Conservation (phyloP, 1,140 invertebrate genomes). For the Drosophila asahinai region DNA sequence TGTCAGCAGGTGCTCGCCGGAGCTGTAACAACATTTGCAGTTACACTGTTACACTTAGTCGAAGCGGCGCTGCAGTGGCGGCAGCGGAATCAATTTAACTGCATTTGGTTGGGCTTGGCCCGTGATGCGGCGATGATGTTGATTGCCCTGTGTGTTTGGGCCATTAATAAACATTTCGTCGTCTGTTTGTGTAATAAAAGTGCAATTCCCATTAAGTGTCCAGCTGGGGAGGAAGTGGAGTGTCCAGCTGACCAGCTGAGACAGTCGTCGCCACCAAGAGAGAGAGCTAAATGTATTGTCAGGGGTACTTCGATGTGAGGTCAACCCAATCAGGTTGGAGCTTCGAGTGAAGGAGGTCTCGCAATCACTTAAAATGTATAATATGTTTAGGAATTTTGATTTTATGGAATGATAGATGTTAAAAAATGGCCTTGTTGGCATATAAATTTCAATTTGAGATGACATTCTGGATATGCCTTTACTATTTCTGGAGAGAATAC, state of each 20-base stretch:
- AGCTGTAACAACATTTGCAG: constrained; percentile 71
- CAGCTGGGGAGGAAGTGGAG: constrained; percentile 25
- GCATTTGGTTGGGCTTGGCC: constrained; percentile 35
- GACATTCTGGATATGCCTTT: background rate
- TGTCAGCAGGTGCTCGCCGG: constrained; percentile 84
- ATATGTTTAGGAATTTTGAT: constrained; percentile 22
- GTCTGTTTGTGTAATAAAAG: constrained; percentile 82
- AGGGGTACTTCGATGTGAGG: constrained; percentile 27
- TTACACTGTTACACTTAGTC: constrained; percentile 53
- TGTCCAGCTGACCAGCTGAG: constrained; percentile 42
- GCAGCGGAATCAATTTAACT: constrained; percentile 74
- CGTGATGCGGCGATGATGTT: constrained; percentile 41
- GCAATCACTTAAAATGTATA: constrained; percentile 8
- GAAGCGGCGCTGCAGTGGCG: constrained; percentile 20
- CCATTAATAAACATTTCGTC: constrained; percentile 81
- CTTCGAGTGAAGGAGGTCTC: background rate
- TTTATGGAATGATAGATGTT: constrained; percentile 1
- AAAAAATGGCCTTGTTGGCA: background rate
- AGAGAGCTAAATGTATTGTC: constrained; percentile 32
- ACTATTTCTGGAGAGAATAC: too few relatives aligned
- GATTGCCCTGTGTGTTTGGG: constrained; percentile 64
- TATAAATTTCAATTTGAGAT: background rate
- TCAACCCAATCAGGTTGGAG: constrained; percentile 32
- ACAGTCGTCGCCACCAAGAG: background rate
- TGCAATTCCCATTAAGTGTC: constrained; percentile 81